These are phyloP conservation scores for Latrodectus geometricus DNA, from an alignment of 1,140 invertebrate species.

Conservation along the genomic window DNA sequence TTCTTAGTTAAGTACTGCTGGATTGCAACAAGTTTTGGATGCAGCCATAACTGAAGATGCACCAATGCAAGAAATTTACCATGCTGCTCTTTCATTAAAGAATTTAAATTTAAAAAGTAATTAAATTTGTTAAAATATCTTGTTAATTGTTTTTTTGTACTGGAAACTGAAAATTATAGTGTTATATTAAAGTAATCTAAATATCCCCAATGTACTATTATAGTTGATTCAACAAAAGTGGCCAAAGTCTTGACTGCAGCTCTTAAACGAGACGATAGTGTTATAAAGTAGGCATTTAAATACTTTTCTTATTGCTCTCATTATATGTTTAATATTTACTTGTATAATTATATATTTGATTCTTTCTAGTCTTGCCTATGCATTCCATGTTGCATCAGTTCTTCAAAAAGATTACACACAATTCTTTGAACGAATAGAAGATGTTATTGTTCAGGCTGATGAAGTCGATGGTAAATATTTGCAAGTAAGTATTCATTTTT, in stretches of 20 bases:
- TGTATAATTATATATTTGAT: background rate
- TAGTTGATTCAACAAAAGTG: constrained; percentile 72
- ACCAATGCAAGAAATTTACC: constrained; percentile 68
- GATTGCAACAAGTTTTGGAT: constrained; percentile 69
- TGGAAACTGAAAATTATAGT: background rate
- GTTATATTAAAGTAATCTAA: background rate
- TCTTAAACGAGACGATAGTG: constrained; percentile 82
- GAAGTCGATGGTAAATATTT: constrained; percentile 87
- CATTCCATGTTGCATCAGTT: constrained; percentile 82
- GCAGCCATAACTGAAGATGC: constrained; percentile 69
- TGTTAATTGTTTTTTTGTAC: background rate
- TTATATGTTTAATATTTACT: background rate
- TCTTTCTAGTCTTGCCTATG: constrained; percentile 80
- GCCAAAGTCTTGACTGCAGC: constrained; percentile 77
- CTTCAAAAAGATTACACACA: constrained; percentile 74
- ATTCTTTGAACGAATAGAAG: constrained; percentile 85
- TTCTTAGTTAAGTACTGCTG: constrained; percentile 65
- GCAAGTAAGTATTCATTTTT: constrained; percentile 67
- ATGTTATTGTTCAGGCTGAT: constrained; percentile 92
- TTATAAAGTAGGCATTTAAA: constrained; percentile 75
- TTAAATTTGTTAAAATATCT: constrained; percentile 13
- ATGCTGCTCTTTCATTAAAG: constrained; percentile 68
- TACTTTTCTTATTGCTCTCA: background rate
- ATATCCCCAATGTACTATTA: background rate
- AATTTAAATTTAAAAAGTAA: constrained; percentile 69